phyloP scores from a whole-genome alignment of 2,797 vertebrate species.

The Chrysocyon brachyurus region DNA sequence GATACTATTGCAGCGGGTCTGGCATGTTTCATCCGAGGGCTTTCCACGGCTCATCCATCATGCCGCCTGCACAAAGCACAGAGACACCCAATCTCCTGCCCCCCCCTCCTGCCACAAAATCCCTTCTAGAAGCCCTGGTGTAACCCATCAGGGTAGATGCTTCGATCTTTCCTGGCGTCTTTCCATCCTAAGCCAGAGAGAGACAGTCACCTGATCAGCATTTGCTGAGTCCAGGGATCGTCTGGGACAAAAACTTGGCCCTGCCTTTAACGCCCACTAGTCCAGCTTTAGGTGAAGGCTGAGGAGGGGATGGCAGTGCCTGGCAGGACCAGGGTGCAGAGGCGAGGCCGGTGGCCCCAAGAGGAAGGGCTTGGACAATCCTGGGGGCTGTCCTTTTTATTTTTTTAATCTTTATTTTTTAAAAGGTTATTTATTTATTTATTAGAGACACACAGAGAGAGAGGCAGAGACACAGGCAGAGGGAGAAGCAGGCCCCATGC shows the following conservation, averaged over 20 bases:
- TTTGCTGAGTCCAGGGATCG: constrained; percentile 58
- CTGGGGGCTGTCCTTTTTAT: not conserved
- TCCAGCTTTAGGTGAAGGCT: not conserved
- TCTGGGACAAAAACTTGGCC: constrained; percentile 28
- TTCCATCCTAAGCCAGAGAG: constrained; percentile 75
- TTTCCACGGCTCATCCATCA: constrained; percentile 62
- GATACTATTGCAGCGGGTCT: constrained; percentile 35
- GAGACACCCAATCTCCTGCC: constrained; percentile 74
- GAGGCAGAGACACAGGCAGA: too few species aligned
- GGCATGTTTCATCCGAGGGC: constrained; percentile 45
- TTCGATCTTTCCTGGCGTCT: constrained; percentile 80
- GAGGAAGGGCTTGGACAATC: not conserved
- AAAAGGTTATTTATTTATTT: too few species aligned
- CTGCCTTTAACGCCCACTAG: not conserved
- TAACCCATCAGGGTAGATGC: constrained; percentile 65
- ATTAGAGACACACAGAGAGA: too few species aligned
- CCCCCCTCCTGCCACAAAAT: constrained; percentile 68
- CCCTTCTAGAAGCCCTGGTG: constrained; percentile 67
- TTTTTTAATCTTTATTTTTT: too few species aligned
- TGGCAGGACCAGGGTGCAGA: not conserved
- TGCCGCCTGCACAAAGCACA: not conserved
- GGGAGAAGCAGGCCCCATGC: too few species aligned
- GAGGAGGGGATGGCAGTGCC: not conserved
- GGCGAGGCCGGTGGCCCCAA: not conserved
- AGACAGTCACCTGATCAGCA: constrained; percentile 66